These are phyloP conservation scores for Heteractis magnifica DNA, from an alignment of 92 coral and sea anemone genomes.

Conservation along the genomic window DNA sequence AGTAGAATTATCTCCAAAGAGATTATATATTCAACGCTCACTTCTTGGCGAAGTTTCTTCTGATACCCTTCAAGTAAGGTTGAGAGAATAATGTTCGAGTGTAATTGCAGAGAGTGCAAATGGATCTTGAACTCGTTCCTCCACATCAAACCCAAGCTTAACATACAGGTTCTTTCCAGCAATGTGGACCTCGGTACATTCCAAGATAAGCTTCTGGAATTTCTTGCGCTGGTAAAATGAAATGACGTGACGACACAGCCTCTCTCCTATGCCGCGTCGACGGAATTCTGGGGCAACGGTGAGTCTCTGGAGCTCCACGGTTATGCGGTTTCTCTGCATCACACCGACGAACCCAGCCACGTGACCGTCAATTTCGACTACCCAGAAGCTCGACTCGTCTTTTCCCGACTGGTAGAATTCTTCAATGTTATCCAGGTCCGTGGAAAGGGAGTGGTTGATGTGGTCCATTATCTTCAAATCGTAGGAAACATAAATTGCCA, in stretches of 20 bases:
- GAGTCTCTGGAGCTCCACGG: constrained; percentile 73
- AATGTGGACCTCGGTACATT: constrained; percentile 71
- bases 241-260: constrained; percentile 61
- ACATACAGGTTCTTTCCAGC: constrained; percentile 70
- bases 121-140: constrained; percentile 42
- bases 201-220: constrained; percentile 55
- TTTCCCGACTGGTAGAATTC: constrained; percentile 48
- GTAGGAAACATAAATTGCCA: constrained; percentile 53
- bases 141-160: constrained; percentile 58
- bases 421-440: constrained; percentile 62
- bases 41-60: not conserved
- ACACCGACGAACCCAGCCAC: constrained; percentile 73
- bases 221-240: constrained; percentile 51
- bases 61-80: constrained; percentile 18
- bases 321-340: constrained; percentile 46
- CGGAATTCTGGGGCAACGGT: constrained; percentile 62
- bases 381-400: constrained; percentile 76
- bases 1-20: constrained; percentile 12
- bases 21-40: not conserved
- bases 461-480: constrained; percentile 59
- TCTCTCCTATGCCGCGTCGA: constrained; percentile 67
- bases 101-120: constrained; percentile 54
- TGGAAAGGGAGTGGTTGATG: constrained; percentile 47
- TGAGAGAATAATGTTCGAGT: constrained; percentile 49
- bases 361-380: constrained; percentile 46